Evolutionary conservation across 2,113 vertebrate genomes (phyloP), one percentile per base, ranked within the genome.

Genomic region (Pao palembangensis): DNA sequence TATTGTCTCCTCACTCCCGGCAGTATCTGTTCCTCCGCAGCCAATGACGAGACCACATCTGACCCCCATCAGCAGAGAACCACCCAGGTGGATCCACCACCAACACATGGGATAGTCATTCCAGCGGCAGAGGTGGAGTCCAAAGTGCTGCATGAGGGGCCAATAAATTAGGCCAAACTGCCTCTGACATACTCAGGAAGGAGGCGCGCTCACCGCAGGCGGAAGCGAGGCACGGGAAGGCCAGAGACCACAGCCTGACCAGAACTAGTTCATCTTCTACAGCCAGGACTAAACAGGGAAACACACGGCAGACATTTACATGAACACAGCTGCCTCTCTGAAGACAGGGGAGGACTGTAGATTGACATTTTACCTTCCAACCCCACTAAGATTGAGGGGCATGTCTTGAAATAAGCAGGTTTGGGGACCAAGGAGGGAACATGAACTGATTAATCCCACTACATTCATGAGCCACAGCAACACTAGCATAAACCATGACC

Each of bases 91-190:
- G 85, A 86, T 80, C 74, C 78, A 67, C 79, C 78, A 61, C 80
- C 73, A 51, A 87, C 88, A 89, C 87, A 90, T 89, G 88, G 88
- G 87, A 89, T 89, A 86, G 75, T 86, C 82, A 89, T 89, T 83
- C 73, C 62, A 75, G 71, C 64, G 61, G 73, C 70, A 77, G 80
- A 81, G 80, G 82, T 79, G 81, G 81, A 82, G 83, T 84, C 82
- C 81, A 73, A 58, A 74, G 78, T 54, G n/a, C 76, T 21, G 81
- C 76, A 79, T 83, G 82, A 69, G 78, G 84, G 71, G 68, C 76
- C 81, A 76, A 86, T 90, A 90, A 90, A 90, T 90, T 81, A 90
- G 82, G 55, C 75, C 82, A 80, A 86, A 82, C 78, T 68, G 80
- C 81, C 82, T 77, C 76, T 78, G 80, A 84, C 44, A 47, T n/a